These are phyloP conservation scores for Mormyrops attenuatus DNA, from an alignment of 2,797 vertebrate species.

Conservation along the genomic window DNA sequence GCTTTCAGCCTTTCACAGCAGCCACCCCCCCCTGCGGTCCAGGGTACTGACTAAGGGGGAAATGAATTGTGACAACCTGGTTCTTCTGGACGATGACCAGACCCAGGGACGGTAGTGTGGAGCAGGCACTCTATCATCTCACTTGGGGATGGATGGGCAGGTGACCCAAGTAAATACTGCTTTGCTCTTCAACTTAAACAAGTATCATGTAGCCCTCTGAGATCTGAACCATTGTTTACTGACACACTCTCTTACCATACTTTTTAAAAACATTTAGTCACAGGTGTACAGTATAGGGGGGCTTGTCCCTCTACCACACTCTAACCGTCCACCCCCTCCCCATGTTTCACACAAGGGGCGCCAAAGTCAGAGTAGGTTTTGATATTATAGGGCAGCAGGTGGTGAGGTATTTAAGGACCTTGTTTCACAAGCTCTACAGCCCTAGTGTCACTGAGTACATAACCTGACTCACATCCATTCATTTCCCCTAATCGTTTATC, in stretches of 20 bases:
- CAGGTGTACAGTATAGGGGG: background rate
- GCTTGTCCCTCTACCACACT: background rate
- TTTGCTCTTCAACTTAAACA: background rate
- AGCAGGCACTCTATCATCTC: background rate
- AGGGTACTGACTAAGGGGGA: background rate
- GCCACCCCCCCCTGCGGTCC: background rate
- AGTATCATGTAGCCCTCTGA: background rate
- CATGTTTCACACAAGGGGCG: background rate
- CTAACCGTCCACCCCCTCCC: background rate
- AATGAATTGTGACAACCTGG: background rate
- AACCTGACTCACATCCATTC: background rate
- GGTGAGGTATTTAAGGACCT: background rate
- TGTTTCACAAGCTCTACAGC: background rate
- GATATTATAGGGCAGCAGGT: background rate
- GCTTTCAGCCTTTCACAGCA: background rate
- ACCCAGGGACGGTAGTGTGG: background rate
- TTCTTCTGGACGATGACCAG: background rate
- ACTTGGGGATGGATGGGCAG: background rate
- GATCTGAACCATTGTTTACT: background rate
- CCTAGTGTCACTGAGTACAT: background rate
- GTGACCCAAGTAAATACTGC: background rate
- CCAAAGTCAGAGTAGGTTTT: background rate
- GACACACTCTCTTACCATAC: background rate
- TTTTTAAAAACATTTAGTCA: background rate
- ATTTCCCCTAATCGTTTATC: background rate